Evolutionary conservation across 2,113 vertebrate genomes (phyloP), one percentile per base, ranked within the genome.

Genomic region (Nannospalax galili): DNA sequence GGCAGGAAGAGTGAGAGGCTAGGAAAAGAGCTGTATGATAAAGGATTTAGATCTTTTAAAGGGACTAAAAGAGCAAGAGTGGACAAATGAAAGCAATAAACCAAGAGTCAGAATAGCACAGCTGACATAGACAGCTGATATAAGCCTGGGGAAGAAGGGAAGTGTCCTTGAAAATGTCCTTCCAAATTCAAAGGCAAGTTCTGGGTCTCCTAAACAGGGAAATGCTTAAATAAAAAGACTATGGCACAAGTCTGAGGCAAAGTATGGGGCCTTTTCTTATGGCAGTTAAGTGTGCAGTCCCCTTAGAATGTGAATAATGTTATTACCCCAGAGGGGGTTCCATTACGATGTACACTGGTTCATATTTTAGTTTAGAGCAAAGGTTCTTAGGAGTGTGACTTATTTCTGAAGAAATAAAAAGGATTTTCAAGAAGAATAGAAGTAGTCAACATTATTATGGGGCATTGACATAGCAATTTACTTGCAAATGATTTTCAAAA

Each of bases 401-500:
- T 96, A 95, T 85, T 97, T 92, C 89, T 84, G 35, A 94, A 92
- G 74, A 78, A 95, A 92, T 88, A 77, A 88, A 96, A 96, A 86
- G 74, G 95, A 75, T 70, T 96, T 84, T 93, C 72, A 45, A 11
- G 56, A 96, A 96, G 90, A 97, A 97, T n/a, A 97, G 93, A 96
- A 78, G 90, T 82, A 85, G 80, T 94, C 92, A 94, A 92, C 90
- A 80, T 96, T 88, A 97, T 97, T 97, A 95, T 62, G 69, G 89
- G 78, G 90, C 67, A 97, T 4, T 82, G 96, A 86, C 95, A 94
- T 75, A 94, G 78, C 90, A 96, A 94, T 97, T 95, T 95, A 64
- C 95, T 96, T 94, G 93, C 78, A 94, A 97, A 95, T 96, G 88
- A 94, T 96, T 96, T 97, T 95, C 15, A 73, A 94, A 97, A 94